These are phyloP conservation scores for Portunus trituberculatus DNA, from an alignment of 1,140 invertebrate species.

Conservation along the genomic window DNA sequence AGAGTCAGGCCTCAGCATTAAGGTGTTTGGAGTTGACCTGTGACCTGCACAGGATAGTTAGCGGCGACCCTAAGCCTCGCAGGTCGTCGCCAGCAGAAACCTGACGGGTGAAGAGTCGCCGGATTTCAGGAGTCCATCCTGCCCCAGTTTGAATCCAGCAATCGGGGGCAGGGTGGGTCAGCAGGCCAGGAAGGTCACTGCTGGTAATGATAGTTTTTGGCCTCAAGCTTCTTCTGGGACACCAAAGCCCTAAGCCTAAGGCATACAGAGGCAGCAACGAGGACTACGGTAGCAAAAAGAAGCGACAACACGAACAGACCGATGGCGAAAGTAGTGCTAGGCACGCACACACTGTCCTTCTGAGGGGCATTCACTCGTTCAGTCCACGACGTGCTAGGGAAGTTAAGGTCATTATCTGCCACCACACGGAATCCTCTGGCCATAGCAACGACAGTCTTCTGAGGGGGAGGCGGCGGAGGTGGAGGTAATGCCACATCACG, in stretches of 20 bases:
- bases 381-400: not conserved
- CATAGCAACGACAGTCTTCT: conserved; percentile 57
- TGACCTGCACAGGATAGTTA: conserved; percentile 57
- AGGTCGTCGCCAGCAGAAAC: conserved; percentile 62
- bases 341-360: conserved; percentile 58
- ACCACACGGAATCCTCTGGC: conserved; percentile 67
- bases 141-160: conserved; percentile 66
- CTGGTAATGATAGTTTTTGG: conserved; percentile 55
- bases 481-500: conserved; percentile 53
- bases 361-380: not conserved
- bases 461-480: conserved; percentile 43
- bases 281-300: conserved; percentile 62
- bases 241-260: conserved; percentile 52
- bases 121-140: not conserved
- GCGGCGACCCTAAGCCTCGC: conserved; percentile 15
- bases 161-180: not conserved
- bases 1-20: not conserved
- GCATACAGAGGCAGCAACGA: conserved; percentile 63
- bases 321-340: conserved; percentile 53
- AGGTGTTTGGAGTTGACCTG: conserved; percentile 32
- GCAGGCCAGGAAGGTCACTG: conserved; percentile 31
- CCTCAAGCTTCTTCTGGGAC: conserved; percentile 50
- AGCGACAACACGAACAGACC: conserved; percentile 60
- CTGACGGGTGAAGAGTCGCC: not conserved
- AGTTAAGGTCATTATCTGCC: conserved; percentile 66